Conservation (phyloP, 1,140 invertebrate species). For the Pararge aegeria region DNA sequence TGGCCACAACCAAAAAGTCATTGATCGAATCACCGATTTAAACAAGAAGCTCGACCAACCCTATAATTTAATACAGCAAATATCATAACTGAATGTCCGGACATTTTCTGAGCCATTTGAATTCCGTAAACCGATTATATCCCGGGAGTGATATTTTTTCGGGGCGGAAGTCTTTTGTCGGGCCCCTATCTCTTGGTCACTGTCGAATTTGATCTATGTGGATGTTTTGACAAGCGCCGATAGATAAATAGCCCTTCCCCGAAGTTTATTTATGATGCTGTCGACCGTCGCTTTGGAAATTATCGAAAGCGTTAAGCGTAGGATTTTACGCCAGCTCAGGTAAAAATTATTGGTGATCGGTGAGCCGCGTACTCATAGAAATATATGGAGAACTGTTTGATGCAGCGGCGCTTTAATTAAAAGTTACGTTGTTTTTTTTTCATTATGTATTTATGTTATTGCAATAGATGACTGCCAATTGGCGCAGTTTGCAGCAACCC, state of each 20-base stretch:
- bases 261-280: slow-evolving; percentile 37
- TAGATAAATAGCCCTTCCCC: slow-evolving; percentile 41
- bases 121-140: not conserved
- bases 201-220: slow-evolving; percentile 44
- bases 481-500: too few relatives aligned
- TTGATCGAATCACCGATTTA: too few relatives aligned
- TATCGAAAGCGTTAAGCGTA: slow-evolving; percentile 10
- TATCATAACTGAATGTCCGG: not conserved
- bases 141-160: slow-evolving; percentile 23
- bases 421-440: too few relatives aligned
- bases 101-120: slow-evolving; percentile 6
- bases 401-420: too few relatives aligned
- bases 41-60: not conserved
- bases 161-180: slow-evolving; percentile 40
- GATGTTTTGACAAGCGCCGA: slow-evolving; percentile 54
- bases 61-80: not conserved
- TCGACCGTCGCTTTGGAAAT: slow-evolving; percentile 29
- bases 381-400: not conserved
- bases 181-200: slow-evolving; percentile 16
- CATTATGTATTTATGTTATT: too few relatives aligned
- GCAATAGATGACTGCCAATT: too few relatives aligned
- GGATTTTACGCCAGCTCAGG: slow-evolving; percentile 39
- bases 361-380: not conserved
- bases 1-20: too few relatives aligned
- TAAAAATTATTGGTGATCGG: slow-evolving; percentile 26